Percentiles rank a stretch among this genome's conserved stretches.
Evolutionary conservation across 2,888 invertebrate genomes (phyloP).

Genomic region (Scaptomyza cyrtandrae): DNA sequence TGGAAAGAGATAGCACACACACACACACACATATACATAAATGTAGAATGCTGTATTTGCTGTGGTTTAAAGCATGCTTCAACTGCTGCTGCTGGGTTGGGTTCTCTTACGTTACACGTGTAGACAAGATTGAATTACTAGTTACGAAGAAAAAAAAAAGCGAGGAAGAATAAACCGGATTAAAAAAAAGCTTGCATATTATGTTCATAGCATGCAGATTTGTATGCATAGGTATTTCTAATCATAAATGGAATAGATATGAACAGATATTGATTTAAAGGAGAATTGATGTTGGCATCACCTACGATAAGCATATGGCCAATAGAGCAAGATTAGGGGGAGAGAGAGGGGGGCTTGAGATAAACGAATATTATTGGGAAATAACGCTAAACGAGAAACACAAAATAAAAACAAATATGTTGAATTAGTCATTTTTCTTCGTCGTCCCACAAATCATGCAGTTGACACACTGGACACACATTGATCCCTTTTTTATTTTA

Average conservation of each 20-base stretch:
- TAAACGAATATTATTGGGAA: too few relatives aligned
- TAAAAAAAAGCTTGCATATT: background rate
- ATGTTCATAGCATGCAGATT: background rate
- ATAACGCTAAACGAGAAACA: too few relatives aligned
- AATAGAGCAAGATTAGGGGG: too few relatives aligned
- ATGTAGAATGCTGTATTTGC: conserved; percentile 2
- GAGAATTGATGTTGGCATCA: background rate
- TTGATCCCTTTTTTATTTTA: too few relatives aligned
- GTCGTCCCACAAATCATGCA: background rate
- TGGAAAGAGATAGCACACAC: background rate
- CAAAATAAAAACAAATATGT: too few relatives aligned
- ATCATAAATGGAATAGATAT: conserved; percentile 7
- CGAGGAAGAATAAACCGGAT: background rate
- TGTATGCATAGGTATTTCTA: conserved; percentile 1
- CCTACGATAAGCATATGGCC: conserved; percentile 27
- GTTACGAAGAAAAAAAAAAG: background rate
- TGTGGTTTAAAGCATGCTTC: background rate
- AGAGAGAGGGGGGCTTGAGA: too few relatives aligned
- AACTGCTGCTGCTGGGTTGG: conserved; percentile 3
- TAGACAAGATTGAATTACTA: conserved; percentile 10
- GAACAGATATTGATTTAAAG: conserved; percentile 19
- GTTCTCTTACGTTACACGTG: too few relatives aligned
- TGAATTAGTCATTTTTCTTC: background rate
- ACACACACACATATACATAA: background rate
- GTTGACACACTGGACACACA: background rate